Evolutionary conservation across 2,113 vertebrate genomes (phyloP).

Genomic region (Scomber scombrus): DNA sequence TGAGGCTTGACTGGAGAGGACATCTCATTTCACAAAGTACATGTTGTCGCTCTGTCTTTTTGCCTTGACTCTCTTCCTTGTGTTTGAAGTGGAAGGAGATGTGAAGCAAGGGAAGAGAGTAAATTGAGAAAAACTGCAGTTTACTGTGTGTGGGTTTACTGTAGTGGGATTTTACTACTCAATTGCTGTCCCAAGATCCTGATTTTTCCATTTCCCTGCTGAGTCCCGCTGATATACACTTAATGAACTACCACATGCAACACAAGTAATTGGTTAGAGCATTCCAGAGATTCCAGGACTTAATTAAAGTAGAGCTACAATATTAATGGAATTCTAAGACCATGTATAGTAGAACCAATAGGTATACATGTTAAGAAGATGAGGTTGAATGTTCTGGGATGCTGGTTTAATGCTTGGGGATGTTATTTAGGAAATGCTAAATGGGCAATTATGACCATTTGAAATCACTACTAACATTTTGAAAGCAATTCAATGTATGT

Average conservation of each 20-base stretch:
- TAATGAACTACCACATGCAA: not conserved
- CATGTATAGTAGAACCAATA: not conserved
- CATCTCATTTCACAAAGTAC: not conserved
- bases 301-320: not conserved
- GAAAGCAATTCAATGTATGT: not conserved
- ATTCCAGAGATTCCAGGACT: not conserved
- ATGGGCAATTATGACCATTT: not conserved
- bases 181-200: constrained; percentile 57
- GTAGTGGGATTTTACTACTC: not conserved
- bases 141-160: not conserved
- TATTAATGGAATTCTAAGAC: not conserved
- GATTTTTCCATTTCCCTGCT: constrained; percentile 9
- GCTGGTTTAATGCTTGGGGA: not conserved
- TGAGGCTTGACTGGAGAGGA: constrained; percentile 25
- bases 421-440: not conserved
- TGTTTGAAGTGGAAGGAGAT: not conserved
- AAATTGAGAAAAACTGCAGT: not conserved
- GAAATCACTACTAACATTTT: not conserved
- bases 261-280: not conserved
- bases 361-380: not conserved
- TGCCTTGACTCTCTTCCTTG: not conserved
- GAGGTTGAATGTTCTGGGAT: not conserved
- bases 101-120: not conserved
- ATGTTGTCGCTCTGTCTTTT: not conserved
- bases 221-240: not conserved